These are phyloP conservation scores for Dicrurus megarhynchus DNA, from an alignment of 2,113 vertebrate genomes.

Conservation along the genomic window DNA sequence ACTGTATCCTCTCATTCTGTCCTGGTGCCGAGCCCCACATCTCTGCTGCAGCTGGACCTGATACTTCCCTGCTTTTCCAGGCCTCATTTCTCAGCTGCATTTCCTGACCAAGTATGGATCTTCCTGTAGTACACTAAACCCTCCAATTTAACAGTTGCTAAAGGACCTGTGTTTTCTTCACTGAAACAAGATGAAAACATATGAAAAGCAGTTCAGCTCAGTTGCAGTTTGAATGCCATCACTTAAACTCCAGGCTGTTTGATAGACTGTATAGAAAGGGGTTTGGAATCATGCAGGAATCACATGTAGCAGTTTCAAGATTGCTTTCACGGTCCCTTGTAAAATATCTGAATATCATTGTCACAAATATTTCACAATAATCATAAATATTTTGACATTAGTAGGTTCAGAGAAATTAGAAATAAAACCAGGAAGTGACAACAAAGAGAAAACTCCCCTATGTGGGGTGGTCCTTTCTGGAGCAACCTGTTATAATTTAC, in stretches of 20 bases:
- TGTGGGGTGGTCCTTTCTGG: neutral
- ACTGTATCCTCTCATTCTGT: neutral
- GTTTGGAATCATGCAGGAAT: neutral
- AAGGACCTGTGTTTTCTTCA: neutral
- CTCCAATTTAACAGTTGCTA: neutral
- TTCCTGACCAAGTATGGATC: neutral
- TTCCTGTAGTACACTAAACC: neutral
- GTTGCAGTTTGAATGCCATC: neutral
- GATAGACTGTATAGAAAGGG: accelerated
- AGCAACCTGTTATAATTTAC: neutral
- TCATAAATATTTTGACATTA: neutral
- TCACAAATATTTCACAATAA: neutral
- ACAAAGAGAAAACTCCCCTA: neutral
- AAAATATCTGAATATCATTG: neutral
- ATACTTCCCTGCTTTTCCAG: neutral
- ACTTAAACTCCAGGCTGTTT: neutral
- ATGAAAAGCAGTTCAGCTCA: neutral
- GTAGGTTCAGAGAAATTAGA: neutral
- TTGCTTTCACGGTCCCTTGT: neutral
- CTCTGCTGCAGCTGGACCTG: neutral
- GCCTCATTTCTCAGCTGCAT: neutral
- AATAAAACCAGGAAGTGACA: neutral
- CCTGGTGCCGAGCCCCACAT: neutral
- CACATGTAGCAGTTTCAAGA: neutral
- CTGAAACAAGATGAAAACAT: neutral